Evolutionary conservation across 2,113 vertebrate species (phyloP), one percentile per base, ranked within the genome.

Genomic region (Arvicanthis niloticus): DNA sequence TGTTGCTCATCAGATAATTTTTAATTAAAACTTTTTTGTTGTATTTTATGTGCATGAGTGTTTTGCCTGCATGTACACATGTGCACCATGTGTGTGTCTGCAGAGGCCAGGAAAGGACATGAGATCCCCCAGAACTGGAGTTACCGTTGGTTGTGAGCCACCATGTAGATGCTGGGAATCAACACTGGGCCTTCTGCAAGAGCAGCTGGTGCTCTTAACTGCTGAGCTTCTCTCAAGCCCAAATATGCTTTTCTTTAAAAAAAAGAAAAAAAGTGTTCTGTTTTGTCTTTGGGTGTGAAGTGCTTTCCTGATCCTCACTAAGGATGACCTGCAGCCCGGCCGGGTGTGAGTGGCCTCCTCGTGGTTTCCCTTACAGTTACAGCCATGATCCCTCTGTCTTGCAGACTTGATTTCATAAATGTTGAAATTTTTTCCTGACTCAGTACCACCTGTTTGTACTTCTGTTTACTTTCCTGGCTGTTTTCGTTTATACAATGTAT

Each of bases 391-490:
- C 16, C 22, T 56, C 91, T 48, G 40, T 24, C 13, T 7, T 75
- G 60, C 34, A 87, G 58, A 86, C 80, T 75, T 94, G 81, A 86
- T 67, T 17, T 75, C 58, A 78, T 85, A 31, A 62, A 70, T 58
- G n/a, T 72, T 51, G 40, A 48, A 77, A 75, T 91, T 82, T 51
- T 82, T 51, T 88, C 82, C 76, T 87, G 60, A 84, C 81, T 78
- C 29, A 48, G 1, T 81, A 12, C 45, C 94, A 82, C 62, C 91
- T 72, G 26, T 72, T 92, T 80, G 68, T 22, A 77, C 7, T 29
- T 88, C 86, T 89, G 37, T 84, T 93, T 94, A 84, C 56, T 81
- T 84, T 60, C 70, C 48, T 7, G 16, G 19, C 70, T 92, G 92
- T 42, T 84, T 84, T 84, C 84, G 48, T 95, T 94, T 73, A 87